Percentiles rank a stretch among this genome's conserved stretches.
Evolutionary conservation across 2,888 invertebrate species (phyloP).

Genomic region (Cactoblastis cactorum): DNA sequence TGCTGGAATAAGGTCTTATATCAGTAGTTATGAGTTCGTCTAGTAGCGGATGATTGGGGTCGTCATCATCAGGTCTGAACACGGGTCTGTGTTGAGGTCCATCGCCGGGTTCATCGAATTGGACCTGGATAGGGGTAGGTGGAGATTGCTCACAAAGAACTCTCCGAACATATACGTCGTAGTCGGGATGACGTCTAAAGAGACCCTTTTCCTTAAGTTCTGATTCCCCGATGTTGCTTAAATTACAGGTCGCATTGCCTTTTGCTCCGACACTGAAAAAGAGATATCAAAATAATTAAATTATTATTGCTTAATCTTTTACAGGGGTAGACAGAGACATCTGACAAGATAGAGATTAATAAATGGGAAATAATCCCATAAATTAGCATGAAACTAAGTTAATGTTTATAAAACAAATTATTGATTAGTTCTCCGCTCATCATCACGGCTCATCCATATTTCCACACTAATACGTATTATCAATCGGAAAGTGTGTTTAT

Average conservation of each 20-base stretch:
- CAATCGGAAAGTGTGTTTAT: too few relatives aligned
- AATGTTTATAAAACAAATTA: too few relatives aligned
- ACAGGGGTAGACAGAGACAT: too few relatives aligned
- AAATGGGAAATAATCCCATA: too few relatives aligned
- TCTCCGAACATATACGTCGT: slow-evolving; percentile 61
- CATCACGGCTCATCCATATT: too few relatives aligned
- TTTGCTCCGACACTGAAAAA: slow-evolving; percentile 66
- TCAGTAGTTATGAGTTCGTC: slow-evolving; percentile 46
- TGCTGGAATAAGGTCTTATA: too few relatives aligned
- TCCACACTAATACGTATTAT: too few relatives aligned
- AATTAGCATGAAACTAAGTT: too few relatives aligned
- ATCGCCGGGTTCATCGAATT: slow-evolving; percentile 45
- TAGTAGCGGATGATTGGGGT: slow-evolving; percentile 45
- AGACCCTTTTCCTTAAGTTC: slow-evolving; percentile 53
- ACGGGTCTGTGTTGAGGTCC: slow-evolving; percentile 48
- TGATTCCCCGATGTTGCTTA: slow-evolving; percentile 55
- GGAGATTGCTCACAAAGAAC: slow-evolving; percentile 64
- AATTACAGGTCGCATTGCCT: slow-evolving; percentile 69
- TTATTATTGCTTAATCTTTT: too few relatives aligned
- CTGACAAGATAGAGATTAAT: too few relatives aligned
- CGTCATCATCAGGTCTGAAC: slow-evolving; percentile 56
- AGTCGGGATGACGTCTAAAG: slow-evolving; percentile 57
- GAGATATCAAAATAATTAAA: too few relatives aligned
- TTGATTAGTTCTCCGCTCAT: too few relatives aligned
- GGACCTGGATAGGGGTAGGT: slow-evolving; percentile 53